phyloP scores from a whole-genome alignment of 2,113 vertebrate genomes.

The Nothoprocta perdicaria region DNA sequence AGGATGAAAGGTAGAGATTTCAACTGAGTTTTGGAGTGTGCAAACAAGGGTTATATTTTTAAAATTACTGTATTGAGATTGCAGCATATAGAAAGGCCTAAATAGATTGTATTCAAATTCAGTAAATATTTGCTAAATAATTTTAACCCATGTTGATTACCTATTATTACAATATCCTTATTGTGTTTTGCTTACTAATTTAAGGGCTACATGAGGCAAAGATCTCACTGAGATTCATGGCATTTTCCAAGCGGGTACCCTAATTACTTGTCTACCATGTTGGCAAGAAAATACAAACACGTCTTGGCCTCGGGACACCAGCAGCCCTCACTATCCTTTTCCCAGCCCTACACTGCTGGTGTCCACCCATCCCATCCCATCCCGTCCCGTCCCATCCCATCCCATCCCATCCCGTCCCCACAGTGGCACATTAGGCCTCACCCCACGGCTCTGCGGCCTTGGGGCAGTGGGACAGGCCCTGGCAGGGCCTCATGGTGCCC shows the following conservation, averaged over 20 bases:
- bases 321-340: neutral
- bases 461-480: no score
- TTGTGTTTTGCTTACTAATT: neutral
- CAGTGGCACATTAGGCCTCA: no score
- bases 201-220: neutral
- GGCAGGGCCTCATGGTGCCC: no score
- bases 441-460: no score
- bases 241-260: neutral
- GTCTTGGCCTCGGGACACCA: neutral
- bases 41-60: neutral
- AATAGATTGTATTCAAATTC: neutral
- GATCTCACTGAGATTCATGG: neutral
- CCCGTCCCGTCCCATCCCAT: no score
- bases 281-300: neutral
- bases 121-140: neutral
- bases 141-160: neutral
- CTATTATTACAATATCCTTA: neutral
- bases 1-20: neutral
- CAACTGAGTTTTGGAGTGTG: neutral
- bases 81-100: neutral
- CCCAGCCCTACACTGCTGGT: no score
- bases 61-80: neutral
- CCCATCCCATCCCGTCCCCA: no score
- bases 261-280: neutral
- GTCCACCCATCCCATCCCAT: no score